Conservation (phyloP, 2,888 invertebrate species). For the Melipona bicolor region DNA sequence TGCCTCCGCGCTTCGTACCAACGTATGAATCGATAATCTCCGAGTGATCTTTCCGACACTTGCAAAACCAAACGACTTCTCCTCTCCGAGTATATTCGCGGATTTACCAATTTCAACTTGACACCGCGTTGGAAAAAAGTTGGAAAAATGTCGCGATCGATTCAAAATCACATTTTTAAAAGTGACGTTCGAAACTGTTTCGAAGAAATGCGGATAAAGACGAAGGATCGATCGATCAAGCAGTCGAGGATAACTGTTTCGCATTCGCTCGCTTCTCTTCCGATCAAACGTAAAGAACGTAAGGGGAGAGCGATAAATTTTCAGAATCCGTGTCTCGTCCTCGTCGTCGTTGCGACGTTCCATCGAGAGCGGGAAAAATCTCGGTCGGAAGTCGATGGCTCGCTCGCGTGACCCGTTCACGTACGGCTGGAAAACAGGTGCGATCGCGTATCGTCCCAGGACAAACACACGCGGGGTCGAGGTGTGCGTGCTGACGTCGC, state of each 20-base stretch:
- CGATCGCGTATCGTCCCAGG: conserved; percentile 58
- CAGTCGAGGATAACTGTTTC: background rate
- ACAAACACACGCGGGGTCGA: conserved; percentile 36
- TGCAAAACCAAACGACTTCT: background rate
- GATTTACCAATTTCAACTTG: background rate
- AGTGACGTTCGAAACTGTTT: background rate
- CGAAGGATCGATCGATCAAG: background rate
- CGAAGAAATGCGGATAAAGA: background rate
- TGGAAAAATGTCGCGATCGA: background rate
- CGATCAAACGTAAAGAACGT: too few relatives aligned
- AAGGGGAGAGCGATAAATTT: background rate
- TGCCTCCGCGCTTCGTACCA: background rate
- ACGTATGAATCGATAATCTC: conserved; percentile 23
- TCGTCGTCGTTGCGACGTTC: background rate
- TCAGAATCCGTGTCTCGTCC: background rate
- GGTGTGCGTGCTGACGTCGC: conserved; percentile 70
- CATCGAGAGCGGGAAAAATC: conserved; percentile 2
- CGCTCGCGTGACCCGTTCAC: conserved; percentile 59
- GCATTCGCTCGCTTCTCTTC: background rate
- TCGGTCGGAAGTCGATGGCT: conserved; percentile 54
- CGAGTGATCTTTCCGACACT: background rate
- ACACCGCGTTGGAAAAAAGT: background rate
- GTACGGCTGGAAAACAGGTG: conserved; percentile 59
- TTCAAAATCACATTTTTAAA: background rate
- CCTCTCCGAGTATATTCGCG: background rate